These are phyloP conservation scores for Noctuana brunneofusca DNA, from an alignment of 2,888 invertebrate species.

Conservation along the genomic window DNA sequence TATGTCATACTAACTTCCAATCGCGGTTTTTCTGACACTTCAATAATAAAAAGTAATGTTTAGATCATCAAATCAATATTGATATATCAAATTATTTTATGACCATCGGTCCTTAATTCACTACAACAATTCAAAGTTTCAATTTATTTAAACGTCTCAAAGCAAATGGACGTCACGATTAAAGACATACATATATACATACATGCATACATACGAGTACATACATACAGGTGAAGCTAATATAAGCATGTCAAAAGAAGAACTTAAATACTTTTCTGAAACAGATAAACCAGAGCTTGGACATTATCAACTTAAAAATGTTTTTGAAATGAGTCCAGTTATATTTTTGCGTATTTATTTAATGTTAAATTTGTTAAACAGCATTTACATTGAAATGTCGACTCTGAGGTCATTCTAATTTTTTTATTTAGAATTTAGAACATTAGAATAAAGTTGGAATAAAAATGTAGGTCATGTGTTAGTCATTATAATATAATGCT, in stretches of 20 bases:
- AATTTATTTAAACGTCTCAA: too few species aligned
- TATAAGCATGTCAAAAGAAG: background rate
- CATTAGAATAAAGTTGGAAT: too few species aligned
- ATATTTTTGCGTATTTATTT: slow-evolving; percentile 15
- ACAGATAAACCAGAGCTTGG: slow-evolving; percentile 2
- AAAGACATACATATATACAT: too few species aligned
- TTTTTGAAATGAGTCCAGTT: slow-evolving; percentile 31
- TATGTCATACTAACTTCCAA: slow-evolving; percentile 7
- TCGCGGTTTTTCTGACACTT: slow-evolving; percentile 1
- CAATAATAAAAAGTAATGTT: background rate
- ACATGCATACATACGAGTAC: too few species aligned
- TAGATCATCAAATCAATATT: too few species aligned
- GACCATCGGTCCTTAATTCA: too few species aligned
- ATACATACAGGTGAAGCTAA: too few species aligned
- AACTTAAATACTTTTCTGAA: slow-evolving; percentile 1
- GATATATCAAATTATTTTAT: too few species aligned
- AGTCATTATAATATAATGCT: background rate
- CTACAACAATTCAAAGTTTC: too few species aligned
- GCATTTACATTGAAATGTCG: slow-evolving; percentile 20
- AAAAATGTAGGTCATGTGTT: background rate
- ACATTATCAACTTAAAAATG: slow-evolving; percentile 20
- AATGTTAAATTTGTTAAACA: slow-evolving; percentile 13
- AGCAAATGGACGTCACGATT: too few species aligned
- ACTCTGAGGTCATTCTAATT: background rate
- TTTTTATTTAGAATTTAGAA: too few species aligned